Evolutionary conservation across 2,797 vertebrate species (phyloP).

Genomic region (Schizothorax lantsangensis): DNA sequence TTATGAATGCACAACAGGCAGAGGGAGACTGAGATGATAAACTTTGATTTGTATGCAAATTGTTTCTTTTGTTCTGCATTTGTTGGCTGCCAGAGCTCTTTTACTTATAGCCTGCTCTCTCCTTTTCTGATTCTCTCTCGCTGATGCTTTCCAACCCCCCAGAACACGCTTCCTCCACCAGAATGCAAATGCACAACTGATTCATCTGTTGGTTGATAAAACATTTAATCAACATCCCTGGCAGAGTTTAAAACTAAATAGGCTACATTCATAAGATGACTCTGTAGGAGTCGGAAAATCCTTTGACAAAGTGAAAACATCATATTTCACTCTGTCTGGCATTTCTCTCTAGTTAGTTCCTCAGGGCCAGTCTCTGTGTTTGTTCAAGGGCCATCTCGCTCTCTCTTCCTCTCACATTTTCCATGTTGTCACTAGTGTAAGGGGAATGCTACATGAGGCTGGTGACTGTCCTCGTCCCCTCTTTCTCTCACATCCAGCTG

Average conservation of each 20-base stretch:
- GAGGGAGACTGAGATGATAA: slow-evolving; percentile 79
- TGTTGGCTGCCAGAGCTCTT: slow-evolving; percentile 66
- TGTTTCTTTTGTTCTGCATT: slow-evolving; percentile 73
- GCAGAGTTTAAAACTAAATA: slow-evolving; percentile 50
- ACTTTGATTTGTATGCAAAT: slow-evolving; percentile 86
- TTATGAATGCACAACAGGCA: slow-evolving; percentile 78
- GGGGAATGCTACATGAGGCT: slow-evolving; percentile 72
- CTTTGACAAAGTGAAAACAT: slow-evolving; percentile 52
- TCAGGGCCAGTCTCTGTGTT: slow-evolving; percentile 51
- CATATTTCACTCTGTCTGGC: slow-evolving; percentile 28
- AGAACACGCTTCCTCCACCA: slow-evolving; percentile 13
- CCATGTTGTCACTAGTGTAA: slow-evolving; percentile 61
- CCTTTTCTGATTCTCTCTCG: slow-evolving; percentile 39
- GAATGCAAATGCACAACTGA: slow-evolving; percentile 55
- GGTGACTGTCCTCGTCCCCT: slow-evolving; percentile 53
- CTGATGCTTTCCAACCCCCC: slow-evolving; percentile 13
- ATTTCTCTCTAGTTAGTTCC: slow-evolving; percentile 37
- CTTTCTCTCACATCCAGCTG: slow-evolving; percentile 76
- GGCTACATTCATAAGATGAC: slow-evolving; percentile 38
- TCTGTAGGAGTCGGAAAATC: slow-evolving; percentile 43
- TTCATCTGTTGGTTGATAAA: slow-evolving; percentile 54
- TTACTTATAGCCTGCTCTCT: slow-evolving; percentile 58
- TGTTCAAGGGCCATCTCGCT: slow-evolving; percentile 29
- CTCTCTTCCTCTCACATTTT: slow-evolving; percentile 36
- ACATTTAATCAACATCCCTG: slow-evolving; percentile 52